Base-by-base conservation (phyloP, 30 jellyfish, hydroid and myxozoan genomes). In the Rhopilema esculentum region DNA sequence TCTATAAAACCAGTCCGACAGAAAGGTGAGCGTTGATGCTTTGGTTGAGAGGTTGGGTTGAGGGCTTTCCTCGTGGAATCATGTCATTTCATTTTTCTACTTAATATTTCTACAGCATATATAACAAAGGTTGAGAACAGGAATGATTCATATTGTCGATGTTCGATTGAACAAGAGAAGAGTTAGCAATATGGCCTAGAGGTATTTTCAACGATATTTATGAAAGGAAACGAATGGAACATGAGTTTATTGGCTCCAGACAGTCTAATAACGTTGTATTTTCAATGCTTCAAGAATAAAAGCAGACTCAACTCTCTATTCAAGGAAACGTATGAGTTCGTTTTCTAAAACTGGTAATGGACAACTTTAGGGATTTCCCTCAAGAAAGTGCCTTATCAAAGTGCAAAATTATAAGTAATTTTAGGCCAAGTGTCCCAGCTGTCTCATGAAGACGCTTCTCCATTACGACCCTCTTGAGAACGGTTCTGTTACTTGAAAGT, bases 121-220 rank as follows among this genome's bases (percentile, higher is more conserved):
- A 29, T 80, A 80, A 80, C 90, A 66, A 80, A 79, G 90, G 90
- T 80, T 80, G 90, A 80, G 90, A 80, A 63, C 90, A 80, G 94
- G 65, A 62, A 72, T 73, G 83, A 85, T 81, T 40, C 87, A 84
- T 71, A 85, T 85, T 73, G 94, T 84, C 74, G 92, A 84, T 72
- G 92, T 84, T 84, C 85, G 80, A 78, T 29, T 85, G 88, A 85
- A 62, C 93, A 73, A 85, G 94, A 85, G 88, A 72, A 78, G 94
- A 74, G 32, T 85, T 29, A 49, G 48, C 95, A 77, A 76, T 68
- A 80, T 80, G 85, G 86, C 82, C 74, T 74, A 65, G 90, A 77
- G 90, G 90, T 87, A 78, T 77, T 77, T 87, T 72, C 85, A 87
- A 87, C 49, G 88, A 87, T 87, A 72, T 83, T 83, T 70, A 62